These are phyloP conservation scores for Arion vulgaris DNA, from an alignment of 1,140 invertebrate genomes.

Conservation along the genomic window DNA sequence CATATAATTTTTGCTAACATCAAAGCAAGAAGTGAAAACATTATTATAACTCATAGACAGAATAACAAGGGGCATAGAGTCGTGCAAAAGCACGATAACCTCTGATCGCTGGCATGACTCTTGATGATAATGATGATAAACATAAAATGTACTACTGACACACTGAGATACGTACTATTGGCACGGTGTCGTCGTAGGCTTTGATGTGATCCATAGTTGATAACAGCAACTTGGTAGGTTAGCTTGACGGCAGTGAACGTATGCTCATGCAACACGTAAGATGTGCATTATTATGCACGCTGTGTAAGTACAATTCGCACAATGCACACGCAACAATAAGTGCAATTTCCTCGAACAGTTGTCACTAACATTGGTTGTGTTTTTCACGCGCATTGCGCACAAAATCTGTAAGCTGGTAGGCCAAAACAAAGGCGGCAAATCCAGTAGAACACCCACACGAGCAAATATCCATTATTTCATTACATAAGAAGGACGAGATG, in stretches of 20 bases:
- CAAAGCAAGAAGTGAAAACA: no score
- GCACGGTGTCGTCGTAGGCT: background rate
- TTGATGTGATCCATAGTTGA: background rate
- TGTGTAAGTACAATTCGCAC: background rate
- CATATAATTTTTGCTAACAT: no score
- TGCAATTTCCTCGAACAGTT: background rate
- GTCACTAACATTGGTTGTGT: background rate
- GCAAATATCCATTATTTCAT: background rate
- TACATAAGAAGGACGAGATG: background rate
- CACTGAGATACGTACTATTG: conserved; percentile 5
- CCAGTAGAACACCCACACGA: background rate
- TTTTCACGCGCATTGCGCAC: background rate
- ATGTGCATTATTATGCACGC: background rate
- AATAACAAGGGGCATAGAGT: no score
- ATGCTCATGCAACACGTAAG: background rate
- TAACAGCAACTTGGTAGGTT: background rate
- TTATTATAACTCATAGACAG: no score
- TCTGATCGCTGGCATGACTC: no score
- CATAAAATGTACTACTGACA: no score
- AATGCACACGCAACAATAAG: no score
- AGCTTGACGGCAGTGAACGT: background rate
- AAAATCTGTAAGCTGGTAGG: background rate
- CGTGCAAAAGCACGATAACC: no score
- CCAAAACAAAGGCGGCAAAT: background rate
- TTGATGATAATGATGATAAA: no score